phyloP scores from a whole-genome alignment of 1,140 invertebrate genomes.

The Chrysoperla carnea region DNA sequence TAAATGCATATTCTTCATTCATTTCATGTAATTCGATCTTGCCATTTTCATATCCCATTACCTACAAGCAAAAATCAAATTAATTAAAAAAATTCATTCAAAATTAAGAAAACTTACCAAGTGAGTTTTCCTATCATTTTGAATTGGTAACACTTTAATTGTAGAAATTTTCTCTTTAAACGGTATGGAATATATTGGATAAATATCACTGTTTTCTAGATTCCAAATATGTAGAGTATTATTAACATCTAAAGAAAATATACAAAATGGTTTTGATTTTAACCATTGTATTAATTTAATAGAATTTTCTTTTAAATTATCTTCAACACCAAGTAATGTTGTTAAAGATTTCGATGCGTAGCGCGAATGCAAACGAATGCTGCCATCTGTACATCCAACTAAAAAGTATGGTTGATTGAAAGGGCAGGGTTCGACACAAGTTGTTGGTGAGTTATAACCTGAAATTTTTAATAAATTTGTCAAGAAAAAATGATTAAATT shows the following conservation, averaged over 20 bases:
- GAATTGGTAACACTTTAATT: constrained; percentile 12
- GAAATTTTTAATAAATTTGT: constrained; percentile 5
- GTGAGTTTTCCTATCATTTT: constrained; percentile 9
- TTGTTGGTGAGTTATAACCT: constrained; percentile 3
- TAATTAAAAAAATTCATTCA: constrained; percentile 1
- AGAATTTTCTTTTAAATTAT: constrained; percentile 4
- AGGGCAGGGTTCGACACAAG: constrained; percentile 15
- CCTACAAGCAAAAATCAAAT: constrained; percentile 1
- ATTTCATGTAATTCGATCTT: constrained; percentile 11
- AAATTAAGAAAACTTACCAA: constrained; percentile 15
- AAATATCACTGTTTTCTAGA: constrained; percentile 17
- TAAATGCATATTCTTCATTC: constrained; percentile 12
- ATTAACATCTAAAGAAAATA: constrained; percentile 15
- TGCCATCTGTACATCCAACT: constrained; percentile 15
- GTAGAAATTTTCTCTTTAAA: constrained; percentile 14
- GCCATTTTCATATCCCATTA: constrained; percentile 2
- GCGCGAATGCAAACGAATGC: constrained; percentile 14
- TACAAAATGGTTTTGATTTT: constrained; percentile 13
- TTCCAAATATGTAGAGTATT: constrained; percentile 19
- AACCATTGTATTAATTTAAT: constrained; percentile 18
- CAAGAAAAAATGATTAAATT: not conserved
- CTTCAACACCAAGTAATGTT: constrained; percentile 12
- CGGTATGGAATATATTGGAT: constrained; percentile 13
- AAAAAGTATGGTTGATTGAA: constrained; percentile 16
- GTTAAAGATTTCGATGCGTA: constrained; percentile 13